Evolutionary conservation across 2,888 invertebrate species (phyloP).

Genomic region (Ferdinandea cuprea): DNA sequence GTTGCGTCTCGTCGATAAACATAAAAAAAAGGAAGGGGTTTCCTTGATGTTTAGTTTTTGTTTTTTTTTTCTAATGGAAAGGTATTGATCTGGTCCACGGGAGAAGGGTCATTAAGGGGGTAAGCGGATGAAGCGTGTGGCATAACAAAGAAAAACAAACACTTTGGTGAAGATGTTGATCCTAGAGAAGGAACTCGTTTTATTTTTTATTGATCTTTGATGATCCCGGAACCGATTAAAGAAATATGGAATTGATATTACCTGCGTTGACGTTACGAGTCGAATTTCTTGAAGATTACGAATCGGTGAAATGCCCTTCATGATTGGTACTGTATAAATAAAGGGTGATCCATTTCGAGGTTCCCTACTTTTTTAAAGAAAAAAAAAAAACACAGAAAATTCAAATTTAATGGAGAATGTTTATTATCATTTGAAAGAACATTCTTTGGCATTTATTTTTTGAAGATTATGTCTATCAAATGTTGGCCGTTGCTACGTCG

Average conservation of each 20-base stretch:
- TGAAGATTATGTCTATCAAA: no score
- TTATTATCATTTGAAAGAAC: no score
- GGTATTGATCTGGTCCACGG: constrained; percentile 45
- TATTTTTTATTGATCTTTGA: constrained; percentile 50
- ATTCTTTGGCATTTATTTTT: no score
- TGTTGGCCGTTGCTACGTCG: no score
- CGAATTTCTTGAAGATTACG: no score
- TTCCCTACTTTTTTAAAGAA: no score
- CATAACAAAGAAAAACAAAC: constrained; percentile 47
- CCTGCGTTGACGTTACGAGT: no score
- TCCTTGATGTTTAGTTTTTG: constrained; percentile 17
- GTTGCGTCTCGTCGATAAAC: not conserved
- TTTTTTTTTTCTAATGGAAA: constrained; percentile 9
- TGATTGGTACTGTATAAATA: no score
- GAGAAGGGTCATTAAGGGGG: constrained; percentile 46
- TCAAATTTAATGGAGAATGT: no score
- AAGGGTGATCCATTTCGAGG: no score
- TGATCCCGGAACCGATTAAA: constrained; percentile 19
- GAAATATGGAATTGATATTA: not conserved
- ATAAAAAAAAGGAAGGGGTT: constrained; percentile 48
- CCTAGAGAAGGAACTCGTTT: not conserved
- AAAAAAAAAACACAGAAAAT: no score
- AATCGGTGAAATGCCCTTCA: no score
- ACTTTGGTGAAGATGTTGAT: constrained; percentile 10
- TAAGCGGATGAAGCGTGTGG: constrained; percentile 65